phyloP scores from a whole-genome alignment of 2,888 invertebrate genomes.

The Drosophila subquinaria region DNA sequence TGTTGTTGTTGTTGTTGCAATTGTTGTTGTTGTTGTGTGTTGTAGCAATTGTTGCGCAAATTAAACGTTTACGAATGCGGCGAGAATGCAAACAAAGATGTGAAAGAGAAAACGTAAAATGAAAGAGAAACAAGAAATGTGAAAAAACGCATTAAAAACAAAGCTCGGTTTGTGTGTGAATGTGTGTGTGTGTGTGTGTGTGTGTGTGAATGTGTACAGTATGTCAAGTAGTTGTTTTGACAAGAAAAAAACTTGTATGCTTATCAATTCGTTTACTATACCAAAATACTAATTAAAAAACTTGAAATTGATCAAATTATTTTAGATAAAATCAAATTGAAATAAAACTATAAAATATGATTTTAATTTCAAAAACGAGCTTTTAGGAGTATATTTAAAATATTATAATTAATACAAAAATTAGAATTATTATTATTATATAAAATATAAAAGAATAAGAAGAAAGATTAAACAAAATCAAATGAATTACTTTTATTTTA shows the following conservation, averaged over 20 bases:
- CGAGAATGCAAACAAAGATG: slow-evolving; percentile 60
- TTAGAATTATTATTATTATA: no score
- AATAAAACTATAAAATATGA: no score
- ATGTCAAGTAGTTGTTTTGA: not conserved
- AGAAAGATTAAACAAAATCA: not conserved
- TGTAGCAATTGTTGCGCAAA: slow-evolving; percentile 38
- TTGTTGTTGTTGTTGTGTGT: slow-evolving; percentile 26
- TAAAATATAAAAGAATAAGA: not conserved
- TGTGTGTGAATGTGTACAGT: not conserved
- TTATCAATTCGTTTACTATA: no score
- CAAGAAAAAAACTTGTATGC: not conserved
- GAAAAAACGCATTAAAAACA: slow-evolving; percentile 31
- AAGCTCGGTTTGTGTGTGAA: slow-evolving; percentile 29
- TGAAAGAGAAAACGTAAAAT: slow-evolving; percentile 52
- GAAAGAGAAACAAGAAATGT: slow-evolving; percentile 44
- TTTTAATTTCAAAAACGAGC: no score
- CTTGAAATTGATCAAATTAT: no score
- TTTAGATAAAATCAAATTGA: no score
- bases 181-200: not conserved
- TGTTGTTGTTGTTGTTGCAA: slow-evolving; percentile 26
- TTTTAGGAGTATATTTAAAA: no score
- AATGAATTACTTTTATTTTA: not conserved
- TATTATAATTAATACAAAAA: no score
- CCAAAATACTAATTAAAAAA: no score
- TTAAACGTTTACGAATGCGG: slow-evolving; percentile 62